These are phyloP conservation scores for Trachymyrmex cornetzi DNA, from an alignment of 1,140 invertebrate species.

Conservation along the genomic window DNA sequence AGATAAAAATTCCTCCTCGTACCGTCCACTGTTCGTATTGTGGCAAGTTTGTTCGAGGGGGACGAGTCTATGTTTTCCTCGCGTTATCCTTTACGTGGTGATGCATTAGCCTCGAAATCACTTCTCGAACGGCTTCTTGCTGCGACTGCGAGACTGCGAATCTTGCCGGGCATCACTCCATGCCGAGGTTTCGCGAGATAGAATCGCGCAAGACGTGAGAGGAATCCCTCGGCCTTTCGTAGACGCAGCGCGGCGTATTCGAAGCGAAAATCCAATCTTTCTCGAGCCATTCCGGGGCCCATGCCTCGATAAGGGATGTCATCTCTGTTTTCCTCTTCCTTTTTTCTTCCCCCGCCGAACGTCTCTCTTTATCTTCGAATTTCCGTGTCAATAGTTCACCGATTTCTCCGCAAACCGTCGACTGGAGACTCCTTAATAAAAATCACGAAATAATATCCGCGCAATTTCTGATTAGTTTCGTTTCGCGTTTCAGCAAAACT, in stretches of 20 bases:
- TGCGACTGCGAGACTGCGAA: slow-evolving; percentile 37
- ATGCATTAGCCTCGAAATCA: slow-evolving; percentile 61
- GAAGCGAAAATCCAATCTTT: slow-evolving; percentile 74
- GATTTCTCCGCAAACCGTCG: slow-evolving; percentile 23
- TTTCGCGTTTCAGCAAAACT: not conserved
- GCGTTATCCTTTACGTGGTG: slow-evolving; percentile 30
- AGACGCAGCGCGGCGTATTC: slow-evolving; percentile 35
- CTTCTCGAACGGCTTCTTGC: slow-evolving; percentile 33
- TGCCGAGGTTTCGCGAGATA: slow-evolving; percentile 57
- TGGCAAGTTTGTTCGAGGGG: not conserved
- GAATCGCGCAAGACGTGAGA: slow-evolving; percentile 70
- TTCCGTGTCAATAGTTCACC: slow-evolving; percentile 56
- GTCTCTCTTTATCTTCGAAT: slow-evolving; percentile 56
- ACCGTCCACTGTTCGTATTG: slow-evolving; percentile 18
- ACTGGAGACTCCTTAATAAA: slow-evolving; percentile 11
- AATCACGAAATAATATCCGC: slow-evolving; percentile 21
- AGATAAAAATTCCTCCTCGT: slow-evolving; percentile 38
- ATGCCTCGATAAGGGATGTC: slow-evolving; percentile 64
- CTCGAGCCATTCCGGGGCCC: slow-evolving; percentile 50
- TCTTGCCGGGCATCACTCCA: slow-evolving; percentile 49
- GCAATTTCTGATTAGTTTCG: not conserved
- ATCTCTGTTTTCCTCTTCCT: slow-evolving; percentile 47
- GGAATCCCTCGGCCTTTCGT: slow-evolving; percentile 64
- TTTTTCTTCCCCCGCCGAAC: not conserved
- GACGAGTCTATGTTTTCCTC: slow-evolving; percentile 22